These are phyloP conservation scores for Philopotamus ludificatus DNA, from an alignment of 1,140 invertebrate genomes.

Conservation along the genomic window DNA sequence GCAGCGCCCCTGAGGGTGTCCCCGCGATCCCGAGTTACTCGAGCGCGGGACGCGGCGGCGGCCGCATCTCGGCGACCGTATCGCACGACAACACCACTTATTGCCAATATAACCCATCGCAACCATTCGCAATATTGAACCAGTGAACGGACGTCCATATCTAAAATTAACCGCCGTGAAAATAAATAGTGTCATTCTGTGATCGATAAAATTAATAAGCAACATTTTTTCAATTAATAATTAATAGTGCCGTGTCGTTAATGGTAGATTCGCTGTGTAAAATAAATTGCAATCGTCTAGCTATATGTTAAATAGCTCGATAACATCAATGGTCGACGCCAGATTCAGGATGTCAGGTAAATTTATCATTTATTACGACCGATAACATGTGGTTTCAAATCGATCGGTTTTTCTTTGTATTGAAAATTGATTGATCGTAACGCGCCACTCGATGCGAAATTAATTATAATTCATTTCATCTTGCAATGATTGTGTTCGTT, in stretches of 20 bases:
- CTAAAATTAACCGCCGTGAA: background rate
- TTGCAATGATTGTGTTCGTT: too few relatives aligned
- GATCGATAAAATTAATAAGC: slow-evolving; percentile 4
- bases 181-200: background rate
- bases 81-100: slow-evolving; percentile 7
- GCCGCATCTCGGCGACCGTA: background rate
- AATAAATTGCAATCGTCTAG: too few relatives aligned
- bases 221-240: too few relatives aligned
- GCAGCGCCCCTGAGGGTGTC: slow-evolving; percentile 17
- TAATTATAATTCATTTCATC: too few relatives aligned
- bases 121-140: background rate
- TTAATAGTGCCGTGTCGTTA: too few relatives aligned
- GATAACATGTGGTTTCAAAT: too few relatives aligned
- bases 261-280: too few relatives aligned
- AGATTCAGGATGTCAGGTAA: slow-evolving; percentile 37
- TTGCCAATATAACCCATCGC: slow-evolving; percentile 3
- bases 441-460: too few relatives aligned
- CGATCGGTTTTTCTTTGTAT: too few relatives aligned
- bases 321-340: slow-evolving; percentile 30
- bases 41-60: slow-evolving; percentile 28
- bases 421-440: too few relatives aligned
- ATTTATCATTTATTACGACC: too few relatives aligned
- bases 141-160: background rate
- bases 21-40: slow-evolving; percentile 25
- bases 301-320: slow-evolving; percentile 2